Conservation (phyloP, 2,797 vertebrate species). For the Pantherophis alleghaniensis region DNA sequence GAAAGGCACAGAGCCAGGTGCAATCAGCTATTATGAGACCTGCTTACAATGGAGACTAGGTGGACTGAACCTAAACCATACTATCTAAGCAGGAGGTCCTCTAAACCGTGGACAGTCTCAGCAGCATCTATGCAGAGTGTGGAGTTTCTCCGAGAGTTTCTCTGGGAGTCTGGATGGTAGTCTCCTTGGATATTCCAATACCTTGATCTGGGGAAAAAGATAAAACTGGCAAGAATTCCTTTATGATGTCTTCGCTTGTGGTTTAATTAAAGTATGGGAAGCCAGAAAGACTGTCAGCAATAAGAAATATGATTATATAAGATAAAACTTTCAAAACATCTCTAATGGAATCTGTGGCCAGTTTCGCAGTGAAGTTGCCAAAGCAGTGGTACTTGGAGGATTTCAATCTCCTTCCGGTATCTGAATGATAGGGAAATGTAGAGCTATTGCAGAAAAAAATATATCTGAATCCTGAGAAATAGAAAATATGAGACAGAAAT, state of each 20-base stretch:
- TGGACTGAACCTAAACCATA: not conserved
- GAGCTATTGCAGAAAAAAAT: not conserved
- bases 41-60: not conserved
- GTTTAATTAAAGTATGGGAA: not conserved
- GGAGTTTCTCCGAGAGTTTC: not conserved
- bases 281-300: not conserved
- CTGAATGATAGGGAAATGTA: not conserved
- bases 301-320: not conserved
- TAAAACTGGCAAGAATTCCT: not conserved
- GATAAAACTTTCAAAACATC: not conserved
- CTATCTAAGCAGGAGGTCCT: not conserved
- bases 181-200: not conserved
- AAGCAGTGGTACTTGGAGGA: not conserved
- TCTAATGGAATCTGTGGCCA: not conserved
- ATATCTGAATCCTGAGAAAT: not conserved
- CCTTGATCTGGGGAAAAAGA: not conserved
- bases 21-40: not conserved
- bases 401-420: not conserved
- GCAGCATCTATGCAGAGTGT: not conserved
- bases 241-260: not conserved
- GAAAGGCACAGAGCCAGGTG: not conserved
- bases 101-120: not conserved
- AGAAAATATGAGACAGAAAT: not conserved
- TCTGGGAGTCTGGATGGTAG: not conserved
- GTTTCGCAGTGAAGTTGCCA: not conserved